Evolutionary conservation across 2,888 invertebrate genomes (phyloP).

Genomic region (Synanthedon andrenaeformis): DNA sequence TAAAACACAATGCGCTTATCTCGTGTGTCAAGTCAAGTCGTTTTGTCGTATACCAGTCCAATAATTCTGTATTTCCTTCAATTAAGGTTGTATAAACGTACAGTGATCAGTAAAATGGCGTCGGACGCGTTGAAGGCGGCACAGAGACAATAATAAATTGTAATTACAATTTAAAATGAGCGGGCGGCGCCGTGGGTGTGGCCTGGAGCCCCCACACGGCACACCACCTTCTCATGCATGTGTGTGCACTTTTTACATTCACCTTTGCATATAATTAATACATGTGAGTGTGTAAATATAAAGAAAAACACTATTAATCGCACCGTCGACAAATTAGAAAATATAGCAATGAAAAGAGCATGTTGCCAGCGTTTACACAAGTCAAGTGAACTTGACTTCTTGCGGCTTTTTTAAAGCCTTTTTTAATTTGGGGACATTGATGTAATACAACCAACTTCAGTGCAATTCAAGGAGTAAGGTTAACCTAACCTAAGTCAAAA

Average conservation of each 20-base stretch:
- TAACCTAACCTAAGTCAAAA: too few species aligned
- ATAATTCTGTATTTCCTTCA: not conserved
- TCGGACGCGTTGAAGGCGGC: slow-evolving; percentile 58
- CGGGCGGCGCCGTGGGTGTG: slow-evolving; percentile 64
- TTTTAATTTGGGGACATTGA: too few species aligned
- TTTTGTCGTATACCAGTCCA: not conserved
- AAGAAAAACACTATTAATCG: not conserved
- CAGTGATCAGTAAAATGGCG: slow-evolving; percentile 61
- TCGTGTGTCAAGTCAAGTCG: too few species aligned
- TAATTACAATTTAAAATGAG: slow-evolving; percentile 72
- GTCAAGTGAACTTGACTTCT: not conserved
- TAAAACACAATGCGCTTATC: too few species aligned
- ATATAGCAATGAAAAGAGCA: not conserved
- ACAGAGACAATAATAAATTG: slow-evolving; percentile 69
- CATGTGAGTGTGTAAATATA: slow-evolving; percentile 6
- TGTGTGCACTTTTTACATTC: slow-evolving; percentile 56
- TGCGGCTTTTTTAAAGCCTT: too few species aligned
- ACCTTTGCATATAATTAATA: slow-evolving; percentile 42
- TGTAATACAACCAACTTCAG: too few species aligned
- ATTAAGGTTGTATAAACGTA: not conserved
- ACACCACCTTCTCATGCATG: slow-evolving; percentile 42
- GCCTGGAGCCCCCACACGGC: slow-evolving; percentile 48
- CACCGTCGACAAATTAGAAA: not conserved
- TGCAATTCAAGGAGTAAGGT: too few species aligned
- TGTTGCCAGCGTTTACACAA: not conserved